These are phyloP conservation scores for Percopsis omiscomaycus DNA, from an alignment of 2,797 vertebrate genomes.

Conservation along the genomic window DNA sequence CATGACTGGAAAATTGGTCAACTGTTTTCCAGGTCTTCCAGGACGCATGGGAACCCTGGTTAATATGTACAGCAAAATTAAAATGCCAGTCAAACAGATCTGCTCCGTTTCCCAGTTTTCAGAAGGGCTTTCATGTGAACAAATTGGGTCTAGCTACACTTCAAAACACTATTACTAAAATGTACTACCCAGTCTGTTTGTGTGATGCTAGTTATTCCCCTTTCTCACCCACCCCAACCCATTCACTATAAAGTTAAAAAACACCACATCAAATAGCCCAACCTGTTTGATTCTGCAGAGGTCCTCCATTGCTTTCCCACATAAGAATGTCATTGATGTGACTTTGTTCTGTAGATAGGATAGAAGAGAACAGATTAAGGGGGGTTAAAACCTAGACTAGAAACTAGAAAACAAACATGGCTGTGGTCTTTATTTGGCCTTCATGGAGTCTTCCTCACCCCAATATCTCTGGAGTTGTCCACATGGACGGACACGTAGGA, in stretches of 20 bases:
- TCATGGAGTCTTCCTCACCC: slow-evolving; percentile 78
- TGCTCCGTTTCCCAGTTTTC: neutral
- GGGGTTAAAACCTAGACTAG: neutral
- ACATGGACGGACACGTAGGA: slow-evolving; percentile 94
- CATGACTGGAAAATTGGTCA: too few relatives aligned
- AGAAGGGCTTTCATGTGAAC: slow-evolving; percentile 13
- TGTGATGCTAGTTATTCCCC: neutral
- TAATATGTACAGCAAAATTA: neutral
- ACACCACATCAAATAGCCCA: slow-evolving; percentile 15
- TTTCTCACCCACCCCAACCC: neutral
- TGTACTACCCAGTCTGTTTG: neutral
- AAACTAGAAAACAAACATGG: neutral
- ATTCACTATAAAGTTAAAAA: slow-evolving; percentile 5
- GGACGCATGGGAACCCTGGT: neutral
- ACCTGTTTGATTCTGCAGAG: slow-evolving; percentile 99
- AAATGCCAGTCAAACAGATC: neutral
- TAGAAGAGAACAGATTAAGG: neutral
- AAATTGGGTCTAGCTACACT: neutral
- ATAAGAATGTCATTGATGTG: slow-evolving; percentile 96
- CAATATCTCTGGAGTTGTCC: slow-evolving; percentile 98
- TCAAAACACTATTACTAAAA: neutral
- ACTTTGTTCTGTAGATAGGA: slow-evolving; percentile 90
- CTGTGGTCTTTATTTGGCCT: neutral
- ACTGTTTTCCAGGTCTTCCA: too few relatives aligned
- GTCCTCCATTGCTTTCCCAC: slow-evolving; percentile 95